Conservation (phyloP, 1,140 invertebrate species). For the Zaprionus camerounensis region DNA sequence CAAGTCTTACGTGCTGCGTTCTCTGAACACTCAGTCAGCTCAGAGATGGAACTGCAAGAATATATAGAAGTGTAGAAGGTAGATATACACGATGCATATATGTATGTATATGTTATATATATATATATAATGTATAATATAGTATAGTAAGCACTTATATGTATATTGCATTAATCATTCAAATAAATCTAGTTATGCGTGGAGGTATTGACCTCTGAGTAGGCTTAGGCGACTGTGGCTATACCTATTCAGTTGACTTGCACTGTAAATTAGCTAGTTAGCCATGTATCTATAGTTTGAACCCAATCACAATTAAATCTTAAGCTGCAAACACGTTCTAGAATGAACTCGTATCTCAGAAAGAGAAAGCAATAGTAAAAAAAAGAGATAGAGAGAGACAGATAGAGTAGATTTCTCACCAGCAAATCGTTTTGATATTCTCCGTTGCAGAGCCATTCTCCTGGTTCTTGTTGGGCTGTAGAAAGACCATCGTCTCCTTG, state of each 20-base stretch:
- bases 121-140: too few species aligned
- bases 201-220: too few species aligned
- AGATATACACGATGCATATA: too few species aligned
- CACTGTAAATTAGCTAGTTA: background rate
- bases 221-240: too few species aligned
- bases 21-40: constrained; percentile 89
- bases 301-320: background rate
- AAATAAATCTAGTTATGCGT: too few species aligned
- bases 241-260: background rate
- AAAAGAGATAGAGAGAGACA: background rate
- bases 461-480: constrained; percentile 85
- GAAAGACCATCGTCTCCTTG: constrained; percentile 86
- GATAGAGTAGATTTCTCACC: constrained; percentile 81
- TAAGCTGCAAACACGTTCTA: background rate
- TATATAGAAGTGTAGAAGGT: background rate
- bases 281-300: background rate
- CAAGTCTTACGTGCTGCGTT: constrained; percentile 87
- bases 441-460: constrained; percentile 85
- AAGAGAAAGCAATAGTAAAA: background rate
- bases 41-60: constrained; percentile 88
- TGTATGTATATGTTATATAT: too few species aligned
- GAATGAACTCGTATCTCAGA: background rate
- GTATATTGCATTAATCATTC: too few species aligned
- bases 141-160: too few species aligned
- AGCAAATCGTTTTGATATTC: constrained; percentile 87